Evolutionary conservation across 2,888 invertebrate genomes (phyloP).

Genomic region (Cecidostiba fungosa): DNA sequence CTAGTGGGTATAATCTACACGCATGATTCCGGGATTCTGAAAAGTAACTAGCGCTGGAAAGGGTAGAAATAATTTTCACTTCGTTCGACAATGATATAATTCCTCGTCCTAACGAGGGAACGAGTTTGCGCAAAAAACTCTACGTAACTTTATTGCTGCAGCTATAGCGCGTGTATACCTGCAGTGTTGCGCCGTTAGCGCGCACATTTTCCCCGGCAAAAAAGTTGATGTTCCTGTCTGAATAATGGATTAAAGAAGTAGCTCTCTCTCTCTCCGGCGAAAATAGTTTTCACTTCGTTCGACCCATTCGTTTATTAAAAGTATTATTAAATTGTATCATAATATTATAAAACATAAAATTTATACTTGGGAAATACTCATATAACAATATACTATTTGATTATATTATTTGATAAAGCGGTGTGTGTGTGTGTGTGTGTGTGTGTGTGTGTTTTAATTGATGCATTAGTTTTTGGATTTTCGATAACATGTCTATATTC

Average conservation of each 20-base stretch:
- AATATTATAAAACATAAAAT: too few relatives aligned
- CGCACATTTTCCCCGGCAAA: neutral
- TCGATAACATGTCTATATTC: too few relatives aligned
- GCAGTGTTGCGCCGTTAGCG: neutral
- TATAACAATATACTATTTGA: too few relatives aligned
- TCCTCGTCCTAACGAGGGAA: neutral
- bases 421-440: too few relatives aligned
- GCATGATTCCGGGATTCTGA: neutral
- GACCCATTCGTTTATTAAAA: too few relatives aligned
- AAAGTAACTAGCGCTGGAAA: neutral
- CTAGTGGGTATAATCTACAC: neutral
- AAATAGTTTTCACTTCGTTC: neutral
- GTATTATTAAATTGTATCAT: too few relatives aligned
- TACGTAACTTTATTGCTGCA: neutral
- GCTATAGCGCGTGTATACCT: neutral
- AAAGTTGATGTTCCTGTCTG: neutral
- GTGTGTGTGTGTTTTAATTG: too few relatives aligned
- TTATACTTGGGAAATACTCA: too few relatives aligned
- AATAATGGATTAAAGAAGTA: conserved; percentile 7
- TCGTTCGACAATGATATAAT: conserved; percentile 12
- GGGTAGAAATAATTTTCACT: neutral
- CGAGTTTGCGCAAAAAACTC: neutral
- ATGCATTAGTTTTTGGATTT: too few relatives aligned
- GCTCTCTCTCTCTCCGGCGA: neutral
- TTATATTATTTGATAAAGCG: too few relatives aligned